Percentiles rank a stretch among this genome's conserved stretches.
Conservation (phyloP, 2,797 vertebrate genomes). For the Tiaroga cobitis region DNA sequence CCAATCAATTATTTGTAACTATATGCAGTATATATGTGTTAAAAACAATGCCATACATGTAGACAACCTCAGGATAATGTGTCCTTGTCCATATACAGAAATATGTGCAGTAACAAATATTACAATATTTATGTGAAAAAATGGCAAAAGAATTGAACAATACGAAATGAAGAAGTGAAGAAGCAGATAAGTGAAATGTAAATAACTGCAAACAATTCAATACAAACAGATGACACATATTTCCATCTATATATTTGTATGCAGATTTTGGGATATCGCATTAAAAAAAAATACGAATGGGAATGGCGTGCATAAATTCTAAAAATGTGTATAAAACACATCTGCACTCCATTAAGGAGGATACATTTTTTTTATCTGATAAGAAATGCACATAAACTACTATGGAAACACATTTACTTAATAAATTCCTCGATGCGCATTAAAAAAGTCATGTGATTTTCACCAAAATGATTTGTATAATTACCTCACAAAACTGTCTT, state of each 20-base stretch:
- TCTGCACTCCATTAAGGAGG: not conserved
- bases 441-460: not conserved
- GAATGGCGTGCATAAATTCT: not conserved
- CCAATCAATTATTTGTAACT: not conserved
- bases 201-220: not conserved
- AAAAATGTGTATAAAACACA: not conserved
- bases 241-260: not conserved
- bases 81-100: not conserved
- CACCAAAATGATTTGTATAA: not conserved
- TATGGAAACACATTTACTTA: not conserved
- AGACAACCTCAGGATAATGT: not conserved
- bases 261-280: not conserved
- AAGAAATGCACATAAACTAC: not conserved
- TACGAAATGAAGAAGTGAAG: not conserved
- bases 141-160: not conserved
- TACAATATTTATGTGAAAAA: not conserved
- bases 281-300: not conserved
- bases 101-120: not conserved
- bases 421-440: not conserved
- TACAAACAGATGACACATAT: not conserved
- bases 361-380: not conserved
- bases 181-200: not conserved
- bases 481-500: not conserved
- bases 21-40: not conserved
- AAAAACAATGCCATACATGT: not conserved